Base-by-base conservation (phyloP, 2,797 vertebrate species). In the Parambassis ranga region DNA sequence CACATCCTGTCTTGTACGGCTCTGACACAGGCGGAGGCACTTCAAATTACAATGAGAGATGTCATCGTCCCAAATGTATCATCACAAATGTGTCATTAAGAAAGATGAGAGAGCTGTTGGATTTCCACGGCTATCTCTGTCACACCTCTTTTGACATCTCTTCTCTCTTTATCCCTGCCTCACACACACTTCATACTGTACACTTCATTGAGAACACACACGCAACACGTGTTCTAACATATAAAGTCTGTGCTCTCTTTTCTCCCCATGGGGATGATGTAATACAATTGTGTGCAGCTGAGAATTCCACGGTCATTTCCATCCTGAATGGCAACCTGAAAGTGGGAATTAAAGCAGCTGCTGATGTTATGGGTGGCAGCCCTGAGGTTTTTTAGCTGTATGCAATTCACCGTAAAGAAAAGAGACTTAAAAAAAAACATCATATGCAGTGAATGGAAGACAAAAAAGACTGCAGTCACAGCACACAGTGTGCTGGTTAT, bases 21-120 rank as follows among this genome's bases (percentile, higher is more conserved):
- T 51, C 42, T 50, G 59, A 62, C 62, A 61, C 37, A 46, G 31
- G 65, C 41, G 10, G 58, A 65, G 41, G 30, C 68, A 53, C 72
- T 77, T 78, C 36, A 77, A 35, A 81, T 64, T 68, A 70, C 77
- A 79, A 74, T 62, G 52, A 69, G 66, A 75, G 68, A 62, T 67
- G 65, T 80, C 84, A 79, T 71, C 46, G 28, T 50, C 8, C 42
- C 56, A 74, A 78, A 78, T 59, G 62, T 52, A 66, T 83, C 48
- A 53, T 70, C 73, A 41, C 47, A 60, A 55, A 51, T 65, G 69
- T 61, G 58, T 77, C 73, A 71, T 75, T 78, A 71, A 43, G 65
- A 75, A 51, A 71, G 49, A 80, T 75, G 58, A 80, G 65, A 63
- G 57, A 32, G 67, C 67, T 53, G 65, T n/a, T 68, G 51, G 65